phyloP scores from a whole-genome alignment of 2,888 invertebrate genomes.

The Athrips mouffetella region DNA sequence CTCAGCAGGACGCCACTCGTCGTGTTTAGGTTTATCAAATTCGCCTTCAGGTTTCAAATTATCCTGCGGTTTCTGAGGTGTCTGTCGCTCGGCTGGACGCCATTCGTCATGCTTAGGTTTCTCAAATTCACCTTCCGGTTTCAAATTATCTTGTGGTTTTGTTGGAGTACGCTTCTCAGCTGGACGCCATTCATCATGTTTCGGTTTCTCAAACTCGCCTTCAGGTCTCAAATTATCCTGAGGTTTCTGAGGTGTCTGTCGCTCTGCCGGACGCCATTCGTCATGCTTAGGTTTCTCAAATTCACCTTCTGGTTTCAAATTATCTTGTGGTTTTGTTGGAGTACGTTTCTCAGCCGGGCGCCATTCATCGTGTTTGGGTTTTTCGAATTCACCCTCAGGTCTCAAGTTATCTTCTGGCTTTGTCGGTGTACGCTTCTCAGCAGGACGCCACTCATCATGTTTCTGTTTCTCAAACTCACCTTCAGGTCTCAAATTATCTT shows the following conservation, averaged over 20 bases:
- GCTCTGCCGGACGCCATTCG: slow-evolving; percentile 61
- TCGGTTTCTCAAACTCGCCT: slow-evolving; percentile 70
- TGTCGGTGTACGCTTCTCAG: slow-evolving; percentile 75
- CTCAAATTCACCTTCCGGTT: slow-evolving; percentile 79
- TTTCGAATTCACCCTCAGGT: slow-evolving; percentile 74
- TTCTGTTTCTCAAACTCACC: slow-evolving; percentile 70
- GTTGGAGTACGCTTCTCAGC: slow-evolving; percentile 42
- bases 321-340: slow-evolving; percentile 67
- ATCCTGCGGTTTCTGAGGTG: slow-evolving; percentile 73
- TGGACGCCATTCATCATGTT: slow-evolving; percentile 43
- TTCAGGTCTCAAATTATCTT: slow-evolving; percentile 71
- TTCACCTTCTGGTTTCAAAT: slow-evolving; percentile 73
- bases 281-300: slow-evolving; percentile 54
- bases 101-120: slow-evolving; percentile 45
- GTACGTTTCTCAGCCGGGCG: slow-evolving; percentile 43
- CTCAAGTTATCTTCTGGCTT: slow-evolving; percentile 72
- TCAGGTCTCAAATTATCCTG: slow-evolving; percentile 76
- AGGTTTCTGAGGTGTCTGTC: slow-evolving; percentile 46
- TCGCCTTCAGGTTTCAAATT: slow-evolving; percentile 79
- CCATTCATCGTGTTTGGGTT: slow-evolving; percentile 35
- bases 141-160: slow-evolving; percentile 59
- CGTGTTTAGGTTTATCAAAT: slow-evolving; percentile 62
- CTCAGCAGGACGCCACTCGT: slow-evolving; percentile 54
- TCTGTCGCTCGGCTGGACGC: slow-evolving; percentile 49
- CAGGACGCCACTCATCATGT: slow-evolving; percentile 65